phyloP scores from a whole-genome alignment of 2,888 invertebrate species.

The Philereme transversata region DNA sequence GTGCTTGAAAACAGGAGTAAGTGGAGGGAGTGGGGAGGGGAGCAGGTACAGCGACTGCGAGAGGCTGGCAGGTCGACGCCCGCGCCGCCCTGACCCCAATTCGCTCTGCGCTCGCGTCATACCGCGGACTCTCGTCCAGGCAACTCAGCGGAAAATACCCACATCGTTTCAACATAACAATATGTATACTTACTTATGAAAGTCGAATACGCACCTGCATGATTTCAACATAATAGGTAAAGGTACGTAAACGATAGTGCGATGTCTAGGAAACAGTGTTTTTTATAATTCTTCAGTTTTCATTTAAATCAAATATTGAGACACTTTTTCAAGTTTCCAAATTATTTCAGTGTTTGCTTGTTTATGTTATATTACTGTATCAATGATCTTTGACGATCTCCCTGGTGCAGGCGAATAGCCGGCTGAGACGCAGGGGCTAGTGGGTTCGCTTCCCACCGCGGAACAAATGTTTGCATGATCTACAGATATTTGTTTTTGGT shows the following conservation, averaged over 20 bases:
- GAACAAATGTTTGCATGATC: too few relatives aligned
- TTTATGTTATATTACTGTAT: too few relatives aligned
- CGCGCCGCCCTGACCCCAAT: conserved; percentile 83
- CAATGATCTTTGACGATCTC: too few relatives aligned
- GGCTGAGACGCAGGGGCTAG: too few relatives aligned
- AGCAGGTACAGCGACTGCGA: conserved; percentile 51
- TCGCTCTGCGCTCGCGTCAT: conserved; percentile 79
- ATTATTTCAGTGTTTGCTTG: too few relatives aligned
- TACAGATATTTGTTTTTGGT: too few relatives aligned
- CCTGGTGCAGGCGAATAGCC: too few relatives aligned
- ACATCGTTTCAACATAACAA: conserved; percentile 57
- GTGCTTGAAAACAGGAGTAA: conserved; percentile 29
- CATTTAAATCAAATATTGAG: too few relatives aligned
- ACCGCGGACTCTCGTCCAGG: conserved; percentile 79
- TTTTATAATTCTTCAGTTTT: neutral
- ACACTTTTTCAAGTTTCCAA: too few relatives aligned
- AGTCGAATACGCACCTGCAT: conserved; percentile 21
- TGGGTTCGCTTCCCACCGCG: too few relatives aligned
- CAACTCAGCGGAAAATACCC: conserved; percentile 80
- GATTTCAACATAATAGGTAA: too few relatives aligned
- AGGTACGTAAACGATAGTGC: neutral
- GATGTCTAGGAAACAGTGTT: conserved; percentile 20
- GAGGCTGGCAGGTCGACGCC: conserved; percentile 78
- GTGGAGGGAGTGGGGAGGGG: conserved; percentile 22
- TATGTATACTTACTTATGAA: conserved; percentile 17